Evolutionary conservation across 2,888 invertebrate genomes (phyloP).

Genomic region (Phengaris arion): DNA sequence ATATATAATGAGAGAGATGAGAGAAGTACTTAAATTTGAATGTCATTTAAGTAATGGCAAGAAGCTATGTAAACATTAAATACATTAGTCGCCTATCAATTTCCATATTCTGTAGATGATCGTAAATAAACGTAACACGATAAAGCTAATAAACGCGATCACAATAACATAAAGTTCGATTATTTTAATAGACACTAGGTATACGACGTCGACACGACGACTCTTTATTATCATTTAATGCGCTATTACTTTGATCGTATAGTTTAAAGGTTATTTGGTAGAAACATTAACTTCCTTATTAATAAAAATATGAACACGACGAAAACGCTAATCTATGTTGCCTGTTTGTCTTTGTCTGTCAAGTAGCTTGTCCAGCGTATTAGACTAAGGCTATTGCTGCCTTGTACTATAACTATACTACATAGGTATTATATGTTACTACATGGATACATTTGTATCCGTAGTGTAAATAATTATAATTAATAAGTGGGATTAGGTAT

Average conservation of each 20-base stretch:
- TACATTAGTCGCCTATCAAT: not conserved
- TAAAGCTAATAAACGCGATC: slow-evolving; percentile 7
- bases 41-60: not conserved
- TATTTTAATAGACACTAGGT: not conserved
- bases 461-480: no score
- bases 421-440: no score
- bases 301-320: no score
- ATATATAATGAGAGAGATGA: not conserved
- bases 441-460: no score
- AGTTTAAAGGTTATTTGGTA: not conserved
- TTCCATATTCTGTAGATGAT: slow-evolving; percentile 6
- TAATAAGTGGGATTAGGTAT: no score
- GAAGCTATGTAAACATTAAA: slow-evolving; percentile 4
- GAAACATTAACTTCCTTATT: not conserved
- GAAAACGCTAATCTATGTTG: no score
- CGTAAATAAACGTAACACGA: slow-evolving; percentile 4
- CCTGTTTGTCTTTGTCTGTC: no score
- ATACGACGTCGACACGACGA: not conserved
- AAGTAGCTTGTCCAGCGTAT: no score
- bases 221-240: slow-evolving; percentile 4
- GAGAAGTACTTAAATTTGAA: not conserved
- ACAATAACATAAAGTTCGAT: slow-evolving; percentile 11
- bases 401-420: no score
- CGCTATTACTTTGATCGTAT: not conserved
- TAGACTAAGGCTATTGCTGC: no score